Evolutionary conservation across 2,888 invertebrate species (phyloP).

Genomic region (Melanophora roralis): DNA sequence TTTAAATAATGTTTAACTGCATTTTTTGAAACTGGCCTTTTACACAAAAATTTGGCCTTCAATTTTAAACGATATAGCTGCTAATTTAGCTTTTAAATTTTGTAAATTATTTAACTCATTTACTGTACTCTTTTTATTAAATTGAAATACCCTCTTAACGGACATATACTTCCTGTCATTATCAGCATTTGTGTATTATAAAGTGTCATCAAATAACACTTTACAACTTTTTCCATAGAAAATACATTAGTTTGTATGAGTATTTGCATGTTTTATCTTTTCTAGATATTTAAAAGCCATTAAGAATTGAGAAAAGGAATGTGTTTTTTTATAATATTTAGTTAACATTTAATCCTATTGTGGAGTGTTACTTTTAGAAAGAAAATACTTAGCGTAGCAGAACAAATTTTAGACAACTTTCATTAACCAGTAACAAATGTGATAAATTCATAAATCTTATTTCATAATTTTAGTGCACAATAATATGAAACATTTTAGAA

Average conservation of each 20-base stretch:
- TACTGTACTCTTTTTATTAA: background rate
- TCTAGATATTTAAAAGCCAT: conserved; percentile 6
- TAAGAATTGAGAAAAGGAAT: conserved; percentile 8
- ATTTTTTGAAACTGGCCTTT: background rate
- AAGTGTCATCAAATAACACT: conserved; percentile 41
- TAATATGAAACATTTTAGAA: no score
- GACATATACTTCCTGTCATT: conserved; percentile 51
- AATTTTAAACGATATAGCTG: no score
- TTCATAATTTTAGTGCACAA: no score
- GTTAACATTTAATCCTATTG: background rate
- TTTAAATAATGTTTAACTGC: background rate
- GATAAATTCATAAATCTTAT: no score
- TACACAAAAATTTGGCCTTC: no score
- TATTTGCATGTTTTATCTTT: background rate
- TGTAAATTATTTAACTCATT: background rate
- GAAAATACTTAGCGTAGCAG: background rate
- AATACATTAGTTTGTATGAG: conserved; percentile 23
- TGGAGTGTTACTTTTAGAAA: background rate
- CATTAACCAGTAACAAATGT: no score
- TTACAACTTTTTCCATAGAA: conserved; percentile 44
- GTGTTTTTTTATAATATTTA: background rate
- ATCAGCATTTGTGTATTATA: conserved; percentile 32
- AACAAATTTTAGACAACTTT: no score
- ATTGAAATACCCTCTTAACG: background rate
- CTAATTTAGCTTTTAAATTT: no score